A percentile compares a stretch with the other conserved stretches of the same genome.
These are phyloP conservation scores for Kryptolebias marmoratus DNA, from an alignment of 2,113 vertebrate genomes.

Conservation along the genomic window DNA sequence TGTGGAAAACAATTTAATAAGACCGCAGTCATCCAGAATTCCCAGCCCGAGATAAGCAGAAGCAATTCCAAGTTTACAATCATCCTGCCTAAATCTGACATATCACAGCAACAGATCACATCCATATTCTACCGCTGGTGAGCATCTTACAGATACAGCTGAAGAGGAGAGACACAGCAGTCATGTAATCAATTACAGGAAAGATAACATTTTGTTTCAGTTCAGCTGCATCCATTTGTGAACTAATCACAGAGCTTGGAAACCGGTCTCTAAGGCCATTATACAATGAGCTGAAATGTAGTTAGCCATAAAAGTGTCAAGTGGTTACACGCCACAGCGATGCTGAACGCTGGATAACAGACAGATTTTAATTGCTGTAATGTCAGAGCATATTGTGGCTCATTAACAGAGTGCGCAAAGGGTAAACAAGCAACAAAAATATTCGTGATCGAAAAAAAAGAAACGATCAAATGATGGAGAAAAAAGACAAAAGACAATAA, in stretches of 20 bases:
- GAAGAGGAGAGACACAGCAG: constrained; percentile 26
- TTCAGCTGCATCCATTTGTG: constrained; percentile 59
- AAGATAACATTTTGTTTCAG: constrained; percentile 65
- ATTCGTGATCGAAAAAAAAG: background rate
- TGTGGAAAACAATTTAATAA: constrained; percentile 58
- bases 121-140: constrained; percentile 60
- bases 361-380: constrained; percentile 48
- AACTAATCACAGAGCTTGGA: constrained; percentile 65
- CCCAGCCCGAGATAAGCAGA: constrained; percentile 48
- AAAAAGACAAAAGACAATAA: background rate
- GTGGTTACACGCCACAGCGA: constrained; percentile 60
- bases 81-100: constrained; percentile 58
- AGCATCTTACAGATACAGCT: constrained; percentile 51
- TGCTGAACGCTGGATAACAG: constrained; percentile 31
- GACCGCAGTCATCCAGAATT: constrained; percentile 50
- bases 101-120: constrained; percentile 61
- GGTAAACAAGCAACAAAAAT: background rate
- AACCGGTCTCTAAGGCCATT: constrained; percentile 69
- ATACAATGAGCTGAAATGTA: constrained; percentile 64
- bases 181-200: constrained; percentile 58
- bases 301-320: constrained; percentile 71
- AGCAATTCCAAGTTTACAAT: constrained; percentile 57
- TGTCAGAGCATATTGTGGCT: constrained; percentile 13
- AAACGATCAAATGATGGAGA: background rate
- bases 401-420: constrained; percentile 4